Percentiles rank a stretch among this genome's conserved stretches.
These are phyloP conservation scores for Labeo catla DNA, from an alignment of 2,113 vertebrate genomes.

Conservation along the genomic window DNA sequence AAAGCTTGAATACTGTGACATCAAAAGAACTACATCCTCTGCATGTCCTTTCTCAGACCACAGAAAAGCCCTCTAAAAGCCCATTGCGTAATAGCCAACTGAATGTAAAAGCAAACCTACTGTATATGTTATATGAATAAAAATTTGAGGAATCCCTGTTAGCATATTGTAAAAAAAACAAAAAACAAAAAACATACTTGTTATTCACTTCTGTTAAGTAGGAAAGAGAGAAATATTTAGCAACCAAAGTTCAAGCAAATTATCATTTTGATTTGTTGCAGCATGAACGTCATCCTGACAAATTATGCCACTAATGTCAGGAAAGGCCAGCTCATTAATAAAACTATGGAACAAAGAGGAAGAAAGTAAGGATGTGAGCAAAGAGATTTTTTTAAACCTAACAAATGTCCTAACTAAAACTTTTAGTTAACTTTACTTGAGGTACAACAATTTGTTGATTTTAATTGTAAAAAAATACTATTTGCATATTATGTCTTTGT, in stretches of 20 bases:
- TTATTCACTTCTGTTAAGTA: neutral
- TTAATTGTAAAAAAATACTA: too few species aligned
- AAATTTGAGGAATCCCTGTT: neutral
- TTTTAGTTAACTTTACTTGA: too few species aligned
- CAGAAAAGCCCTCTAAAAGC: neutral
- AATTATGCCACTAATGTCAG: neutral
- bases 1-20: neutral
- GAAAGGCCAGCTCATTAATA: conserved; percentile 4
- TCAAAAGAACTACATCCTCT: neutral
- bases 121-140: neutral
- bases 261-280: conserved; percentile 3
- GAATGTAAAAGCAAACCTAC: neutral
- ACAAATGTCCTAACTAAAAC: too few species aligned
- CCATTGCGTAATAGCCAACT: neutral
- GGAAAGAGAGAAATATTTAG: neutral
- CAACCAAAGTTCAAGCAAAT: neutral
- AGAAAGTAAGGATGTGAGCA: neutral
- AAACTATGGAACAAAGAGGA: neutral
- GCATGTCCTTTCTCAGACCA: neutral
- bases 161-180: neutral
- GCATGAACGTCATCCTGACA: neutral
- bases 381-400: too few species aligned
- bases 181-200: neutral
- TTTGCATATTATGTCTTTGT: too few species aligned
- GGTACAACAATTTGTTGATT: too few species aligned